phyloP scores from a whole-genome alignment of 2,797 vertebrate genomes.

The Nyctibius grandis region DNA sequence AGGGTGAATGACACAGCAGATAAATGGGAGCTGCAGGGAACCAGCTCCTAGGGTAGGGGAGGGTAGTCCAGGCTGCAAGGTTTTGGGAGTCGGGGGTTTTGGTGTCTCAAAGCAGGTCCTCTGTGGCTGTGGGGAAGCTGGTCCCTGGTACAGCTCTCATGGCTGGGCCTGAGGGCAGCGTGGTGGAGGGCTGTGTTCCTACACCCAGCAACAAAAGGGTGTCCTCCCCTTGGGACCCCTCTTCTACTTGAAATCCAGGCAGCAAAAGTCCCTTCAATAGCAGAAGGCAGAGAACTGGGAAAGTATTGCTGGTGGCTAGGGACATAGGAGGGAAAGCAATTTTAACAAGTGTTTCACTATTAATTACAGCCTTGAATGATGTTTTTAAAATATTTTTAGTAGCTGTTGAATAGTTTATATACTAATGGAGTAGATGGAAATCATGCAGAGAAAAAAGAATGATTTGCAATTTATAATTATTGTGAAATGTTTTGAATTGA shows the following conservation, averaged over 20 bases:
- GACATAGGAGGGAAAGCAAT: background rate
- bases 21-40: background rate
- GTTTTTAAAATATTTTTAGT: conserved; percentile 25
- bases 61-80: background rate
- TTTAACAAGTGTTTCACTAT: background rate
- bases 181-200: background rate
- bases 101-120: background rate
- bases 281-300: background rate
- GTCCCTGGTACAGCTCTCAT: background rate
- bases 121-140: background rate
- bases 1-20: background rate
- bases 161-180: background rate
- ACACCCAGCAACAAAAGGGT: background rate
- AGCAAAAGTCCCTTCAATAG: background rate
- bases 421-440: background rate
- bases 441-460: background rate
- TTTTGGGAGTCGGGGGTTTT: background rate
- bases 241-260: background rate
- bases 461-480: background rate
- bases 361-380: background rate
- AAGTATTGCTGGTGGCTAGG: background rate
- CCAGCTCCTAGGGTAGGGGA: background rate
- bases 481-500: conserved; percentile 3
- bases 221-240: background rate
- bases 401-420: background rate